Base-by-base conservation (phyloP, 2,888 invertebrate species). In the Acleris emargana region DNA sequence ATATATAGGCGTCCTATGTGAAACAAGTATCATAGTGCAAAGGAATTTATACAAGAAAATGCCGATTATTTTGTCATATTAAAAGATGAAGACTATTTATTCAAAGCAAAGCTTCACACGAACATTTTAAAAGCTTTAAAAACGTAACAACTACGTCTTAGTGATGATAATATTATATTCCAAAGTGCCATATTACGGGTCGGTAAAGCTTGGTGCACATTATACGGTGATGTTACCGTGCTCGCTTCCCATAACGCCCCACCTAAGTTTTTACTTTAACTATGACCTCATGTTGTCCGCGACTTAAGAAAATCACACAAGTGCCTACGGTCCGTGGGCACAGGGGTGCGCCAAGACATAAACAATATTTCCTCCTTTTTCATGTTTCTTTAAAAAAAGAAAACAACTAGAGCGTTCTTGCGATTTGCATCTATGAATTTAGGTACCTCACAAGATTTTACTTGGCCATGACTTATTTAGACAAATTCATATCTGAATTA, bases 241-340 rank as follows among this genome's bases (percentile, higher is more conserved):
- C 76, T 91, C 93, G 85, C 77, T 89, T 93, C 93, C 93, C 93
- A 93, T 93, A 93, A 93, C 93, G 91, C 92, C 93, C 93, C 86
- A 81, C 84, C 91, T 88, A 81, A 82, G 84, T 89, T 90, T 88
- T 90, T 90, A 89, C 89, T 87, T 89, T 90, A 91, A 91, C 89
- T 92, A 91, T 91, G 91, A 91, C 92, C 92, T 92, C 91, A 91
- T 89, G 86, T 91, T 66, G 66, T 89, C 89, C 86, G 81, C 87
- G 86, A 89, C 91, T 91, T 91, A 93, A 92, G 91, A 91, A 93
- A 92, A 91, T 92, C 91, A 91, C 89, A 90, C 86, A 87, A 82
- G 71, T 81, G 80, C 77, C 84, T 76, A 76, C 84, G 83, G 81
- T 83, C 69, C 76, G 73, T 83, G 79, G 67, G 63, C 77, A 78